These are phyloP conservation scores for Choloepus hoffmanni DNA, from an alignment of 2,113 vertebrate genomes.

Conservation along the genomic window DNA sequence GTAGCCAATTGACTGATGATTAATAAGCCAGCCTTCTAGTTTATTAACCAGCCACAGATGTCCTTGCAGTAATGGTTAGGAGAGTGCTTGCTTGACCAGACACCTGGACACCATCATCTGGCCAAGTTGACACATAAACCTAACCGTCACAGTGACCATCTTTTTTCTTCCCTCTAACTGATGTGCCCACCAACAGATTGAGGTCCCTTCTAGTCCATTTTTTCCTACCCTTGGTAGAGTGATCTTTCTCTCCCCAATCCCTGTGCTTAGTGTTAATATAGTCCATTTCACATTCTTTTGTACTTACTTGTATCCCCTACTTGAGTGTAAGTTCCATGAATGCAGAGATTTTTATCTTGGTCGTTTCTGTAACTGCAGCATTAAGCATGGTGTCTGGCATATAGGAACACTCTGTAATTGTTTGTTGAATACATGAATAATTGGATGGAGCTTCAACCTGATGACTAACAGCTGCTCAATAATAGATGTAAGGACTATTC, in stretches of 20 bases:
- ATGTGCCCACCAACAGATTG: not conserved
- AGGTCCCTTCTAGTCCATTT: not conserved
- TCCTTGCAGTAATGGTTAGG: too few species aligned
- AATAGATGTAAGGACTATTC: not conserved
- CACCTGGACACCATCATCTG: too few species aligned
- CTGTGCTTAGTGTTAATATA: not conserved
- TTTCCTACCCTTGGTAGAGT: not conserved
- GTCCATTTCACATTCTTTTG: not conserved
- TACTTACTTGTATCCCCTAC: not conserved
- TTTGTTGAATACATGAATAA: not conserved
- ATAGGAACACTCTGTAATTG: not conserved
- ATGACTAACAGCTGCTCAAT: not conserved
- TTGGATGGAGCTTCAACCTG: not conserved
- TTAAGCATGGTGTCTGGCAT: not conserved
- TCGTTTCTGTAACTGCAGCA: not conserved
- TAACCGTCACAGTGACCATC: not conserved
- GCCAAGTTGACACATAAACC: too few species aligned
- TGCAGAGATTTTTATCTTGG: not conserved
- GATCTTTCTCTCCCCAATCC: not conserved
- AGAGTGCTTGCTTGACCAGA: too few species aligned
- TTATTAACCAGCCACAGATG: too few species aligned
- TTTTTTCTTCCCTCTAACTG: not conserved
- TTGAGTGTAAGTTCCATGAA: not conserved
- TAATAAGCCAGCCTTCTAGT: too few species aligned
- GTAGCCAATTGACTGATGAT: too few species aligned